phyloP scores from a whole-genome alignment of 2,888 invertebrate species.

The Parochlus steinenii region DNA sequence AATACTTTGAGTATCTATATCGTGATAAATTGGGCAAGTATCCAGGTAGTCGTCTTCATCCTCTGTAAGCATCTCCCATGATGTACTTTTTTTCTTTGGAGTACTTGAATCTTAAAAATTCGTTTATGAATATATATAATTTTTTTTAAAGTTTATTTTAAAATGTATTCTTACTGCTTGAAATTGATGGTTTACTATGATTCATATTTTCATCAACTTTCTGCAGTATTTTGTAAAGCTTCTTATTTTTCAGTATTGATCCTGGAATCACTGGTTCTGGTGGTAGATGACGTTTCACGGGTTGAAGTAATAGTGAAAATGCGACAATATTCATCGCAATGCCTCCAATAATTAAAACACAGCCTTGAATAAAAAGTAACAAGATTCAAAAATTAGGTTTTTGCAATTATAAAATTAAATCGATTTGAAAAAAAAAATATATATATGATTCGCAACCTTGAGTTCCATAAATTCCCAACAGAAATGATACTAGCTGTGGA shows the following conservation, averaged over 20 bases:
- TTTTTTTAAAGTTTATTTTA: not conserved
- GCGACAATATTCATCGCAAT: slow-evolving; percentile 42
- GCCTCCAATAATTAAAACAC: slow-evolving; percentile 43
- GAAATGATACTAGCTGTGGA: slow-evolving; percentile 40
- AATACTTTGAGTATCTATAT: slow-evolving; percentile 22
- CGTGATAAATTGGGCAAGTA: slow-evolving; percentile 18
- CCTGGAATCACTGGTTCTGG: slow-evolving; percentile 14
- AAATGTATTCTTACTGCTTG: slow-evolving; percentile 18
- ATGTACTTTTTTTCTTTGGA: not conserved
- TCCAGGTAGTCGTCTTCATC: slow-evolving; percentile 17
- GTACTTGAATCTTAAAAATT: not conserved
- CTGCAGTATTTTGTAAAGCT: slow-evolving; percentile 2
- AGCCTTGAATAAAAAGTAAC: slow-evolving; percentile 42
- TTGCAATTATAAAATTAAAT: no score
- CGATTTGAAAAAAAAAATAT: no score
- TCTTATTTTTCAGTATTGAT: slow-evolving; percentile 26
- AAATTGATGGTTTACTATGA: slow-evolving; percentile 5
- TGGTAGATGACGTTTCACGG: slow-evolving; percentile 32
- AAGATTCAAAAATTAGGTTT: no score
- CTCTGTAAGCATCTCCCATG: slow-evolving; percentile 12
- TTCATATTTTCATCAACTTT: slow-evolving; percentile 1
- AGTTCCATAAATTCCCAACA: slow-evolving; percentile 38
- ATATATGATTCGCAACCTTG: no score
- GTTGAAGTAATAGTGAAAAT: slow-evolving; percentile 44
- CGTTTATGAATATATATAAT: not conserved